Evolutionary conservation across 2,113 vertebrate species (phyloP).

Genomic region (Mormoops blainvillei): DNA sequence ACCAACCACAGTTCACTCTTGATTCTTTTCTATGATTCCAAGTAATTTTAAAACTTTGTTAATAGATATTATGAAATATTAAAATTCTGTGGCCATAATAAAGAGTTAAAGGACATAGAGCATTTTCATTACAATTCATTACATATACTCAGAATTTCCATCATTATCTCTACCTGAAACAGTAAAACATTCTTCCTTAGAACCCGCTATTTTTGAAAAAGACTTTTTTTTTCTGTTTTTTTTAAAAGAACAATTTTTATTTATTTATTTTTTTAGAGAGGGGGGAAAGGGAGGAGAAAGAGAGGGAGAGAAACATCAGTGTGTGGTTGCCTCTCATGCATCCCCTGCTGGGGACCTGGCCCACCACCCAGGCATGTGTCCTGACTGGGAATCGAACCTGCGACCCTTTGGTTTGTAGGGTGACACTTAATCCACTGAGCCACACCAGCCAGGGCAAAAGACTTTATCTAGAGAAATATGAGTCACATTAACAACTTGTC

Average conservation of each 20-base stretch:
- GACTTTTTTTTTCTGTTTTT: no score
- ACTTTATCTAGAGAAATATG: neutral
- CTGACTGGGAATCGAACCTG: no score
- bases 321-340: no score
- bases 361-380: no score
- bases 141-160: neutral
- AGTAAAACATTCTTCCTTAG: neutral
- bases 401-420: no score
- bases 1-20: conserved; percentile 50
- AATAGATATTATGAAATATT: conserved; percentile 73
- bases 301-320: no score
- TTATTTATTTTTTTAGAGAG: no score
- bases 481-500: neutral
- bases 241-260: no score
- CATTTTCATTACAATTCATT: conserved; percentile 51
- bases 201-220: neutral
- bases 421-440: no score
- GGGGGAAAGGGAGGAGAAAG: no score
- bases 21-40: conserved; percentile 54
- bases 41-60: conserved; percentile 68
- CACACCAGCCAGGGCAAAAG: no score
- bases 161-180: neutral
- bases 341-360: no score
- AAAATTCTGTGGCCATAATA: conserved; percentile 49
- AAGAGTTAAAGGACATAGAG: neutral